Evolutionary conservation across 2,113 vertebrate genomes (phyloP), one percentile per base, ranked within the genome.

Genomic region (Podiceps cristatus): DNA sequence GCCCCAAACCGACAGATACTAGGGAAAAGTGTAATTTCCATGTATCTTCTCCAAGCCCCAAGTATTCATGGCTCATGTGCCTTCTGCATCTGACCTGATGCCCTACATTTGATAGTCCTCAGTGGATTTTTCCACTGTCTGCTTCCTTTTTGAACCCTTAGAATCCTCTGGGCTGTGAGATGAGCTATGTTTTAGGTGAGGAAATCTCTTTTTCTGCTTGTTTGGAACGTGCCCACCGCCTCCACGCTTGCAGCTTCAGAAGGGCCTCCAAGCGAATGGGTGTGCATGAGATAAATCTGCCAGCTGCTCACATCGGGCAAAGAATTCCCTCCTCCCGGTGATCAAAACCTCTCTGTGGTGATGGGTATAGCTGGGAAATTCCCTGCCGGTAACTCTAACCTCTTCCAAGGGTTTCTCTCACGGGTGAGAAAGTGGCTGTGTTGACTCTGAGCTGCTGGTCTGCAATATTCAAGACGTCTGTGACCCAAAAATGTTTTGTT

Each of bases 41-140:
- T 0, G 1, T 12, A 29, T 42, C 6, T 68, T 24, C 81, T 35
- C 81, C 60, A 18, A 18, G 42, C 50, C 31, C 29, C 5, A 24
- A 7, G 25, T 1, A 11, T 7, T 28, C 49, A 1, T 0, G 1
- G 55, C 77, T 87, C 33, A 0, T 4, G 13, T 17, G 5, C 44
- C 64, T 76, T 20, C 66, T 33, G 16, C 49, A 3, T 37, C 40
- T 2, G 3, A 28, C 42, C 45, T 10, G 8, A 2, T 44, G 81
- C 8, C 50, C 18, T 29, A 3, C 7, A 5, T 12, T 31, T 5
- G 11, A 40, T 0, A 35, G 24, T 35, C 45, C 87, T 27, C 35
- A 1, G 20, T 44, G 62, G 7, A 5, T 71, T 89, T 71, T 49
- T 9, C 40, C 58, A 20, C 11, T 44, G 8, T 15, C 68, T 4